phyloP scores from a whole-genome alignment of 2,113 vertebrate genomes.

The Amphiprion ocellaris region DNA sequence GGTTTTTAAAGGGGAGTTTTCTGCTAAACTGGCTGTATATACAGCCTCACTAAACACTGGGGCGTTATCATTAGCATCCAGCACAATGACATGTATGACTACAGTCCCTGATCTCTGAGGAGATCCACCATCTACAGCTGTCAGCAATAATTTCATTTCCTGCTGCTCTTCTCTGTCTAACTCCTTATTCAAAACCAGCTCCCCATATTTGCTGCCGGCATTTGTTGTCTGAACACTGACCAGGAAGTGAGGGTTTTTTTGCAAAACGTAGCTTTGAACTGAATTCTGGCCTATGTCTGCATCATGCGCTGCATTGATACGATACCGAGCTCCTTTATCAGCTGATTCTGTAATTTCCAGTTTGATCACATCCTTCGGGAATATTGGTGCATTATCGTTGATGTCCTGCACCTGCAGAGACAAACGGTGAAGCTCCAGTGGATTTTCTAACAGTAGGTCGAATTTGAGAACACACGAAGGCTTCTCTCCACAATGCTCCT shows the following conservation, averaged over 20 bases:
- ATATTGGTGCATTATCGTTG: slow-evolving; percentile 86
- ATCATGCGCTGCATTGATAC: slow-evolving; percentile 80
- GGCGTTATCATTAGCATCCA: slow-evolving; percentile 80
- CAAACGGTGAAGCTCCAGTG: slow-evolving; percentile 76
- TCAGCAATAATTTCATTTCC: slow-evolving; percentile 70
- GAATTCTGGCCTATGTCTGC: slow-evolving; percentile 78
- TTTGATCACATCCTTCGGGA: slow-evolving; percentile 66
- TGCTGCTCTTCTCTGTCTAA: slow-evolving; percentile 70
- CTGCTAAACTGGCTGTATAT: slow-evolving; percentile 68
- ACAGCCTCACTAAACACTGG: slow-evolving; percentile 75
- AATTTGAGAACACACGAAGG: slow-evolving; percentile 80
- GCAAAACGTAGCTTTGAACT: slow-evolving; percentile 73
- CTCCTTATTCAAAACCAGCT: slow-evolving; percentile 76
- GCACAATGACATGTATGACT: slow-evolving; percentile 66
- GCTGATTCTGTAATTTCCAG: slow-evolving; percentile 82
- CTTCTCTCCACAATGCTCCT: slow-evolving; percentile 81
- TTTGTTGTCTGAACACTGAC: slow-evolving; percentile 62
- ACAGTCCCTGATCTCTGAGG: slow-evolving; percentile 73
- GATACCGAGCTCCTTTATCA: slow-evolving; percentile 73
- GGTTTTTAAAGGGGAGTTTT: slow-evolving; percentile 69
- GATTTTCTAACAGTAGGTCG: slow-evolving; percentile 80
- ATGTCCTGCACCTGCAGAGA: slow-evolving; percentile 83
- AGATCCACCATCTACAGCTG: slow-evolving; percentile 76
- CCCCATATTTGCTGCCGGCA: slow-evolving; percentile 72
- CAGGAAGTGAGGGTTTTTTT: slow-evolving; percentile 74